Base-by-base conservation (phyloP, 1,140 invertebrate genomes). In the Eumeta japonica region DNA sequence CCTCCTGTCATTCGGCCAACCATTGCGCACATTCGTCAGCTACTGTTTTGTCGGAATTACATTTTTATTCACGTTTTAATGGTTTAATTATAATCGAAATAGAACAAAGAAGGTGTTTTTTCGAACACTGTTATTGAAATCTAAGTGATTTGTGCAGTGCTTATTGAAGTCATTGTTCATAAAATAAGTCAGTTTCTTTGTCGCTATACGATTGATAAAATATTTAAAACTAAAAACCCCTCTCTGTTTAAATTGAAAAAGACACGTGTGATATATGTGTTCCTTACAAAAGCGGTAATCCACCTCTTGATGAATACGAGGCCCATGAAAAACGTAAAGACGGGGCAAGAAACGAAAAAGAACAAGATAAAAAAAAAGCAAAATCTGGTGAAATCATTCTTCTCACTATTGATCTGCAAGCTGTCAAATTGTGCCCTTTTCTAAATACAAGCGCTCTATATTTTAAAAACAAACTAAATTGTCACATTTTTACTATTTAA, bases 401-500 rank as follows among this genome's bases (percentile, higher is more conserved):
- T 9, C 35, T 63, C 11, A 48, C 46, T 7, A 48, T 58, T 44
- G 67, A 72, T 50, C 28, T 67, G 9, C 50, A 66, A 55, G 50
- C 56, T 12, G 58, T 71, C 10, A 55, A 65, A 39, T 24, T 67
- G 17, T 44, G 35, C 16, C 66, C 70, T 18, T 40, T 40, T 28
- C 16, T 67, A 20, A 61, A 68, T 3, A 58, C 68, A 10, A 60
- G 45, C 40, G 50, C 58, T 16, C 16, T 71, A 28, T 75, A 75
- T 46, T 76, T 62, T 47, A 76, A 72, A 47, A 67, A 52, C 3
- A 76, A 75, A 48, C 43, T 75, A n/a, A 42, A 47, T 14, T 17
- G 45, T 10, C 72, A 76, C 49, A 77, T 76, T 51, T 76, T 62
- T 43, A 75, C 63, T 2, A 39, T 75, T 76, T 52, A 41, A 55